phyloP scores from a whole-genome alignment of 2,113 vertebrate species.

The Anguilla japonica region DNA sequence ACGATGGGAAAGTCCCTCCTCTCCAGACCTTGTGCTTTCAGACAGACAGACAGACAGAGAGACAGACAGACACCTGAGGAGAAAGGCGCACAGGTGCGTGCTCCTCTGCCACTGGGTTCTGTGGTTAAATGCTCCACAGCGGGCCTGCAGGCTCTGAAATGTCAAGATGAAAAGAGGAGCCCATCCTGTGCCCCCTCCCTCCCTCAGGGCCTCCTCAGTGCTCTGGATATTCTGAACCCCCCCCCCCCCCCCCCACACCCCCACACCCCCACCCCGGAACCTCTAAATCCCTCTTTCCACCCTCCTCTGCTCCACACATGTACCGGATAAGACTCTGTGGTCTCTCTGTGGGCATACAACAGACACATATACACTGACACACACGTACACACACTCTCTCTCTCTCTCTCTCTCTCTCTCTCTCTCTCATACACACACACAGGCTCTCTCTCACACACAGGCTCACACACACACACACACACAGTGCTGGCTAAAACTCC shows the following conservation, averaged over 20 bases:
- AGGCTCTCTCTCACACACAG: neutral
- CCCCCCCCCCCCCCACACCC: neutral
- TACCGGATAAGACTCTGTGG: neutral
- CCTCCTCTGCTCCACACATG: neutral
- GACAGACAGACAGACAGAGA: neutral
- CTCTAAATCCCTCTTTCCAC: neutral
- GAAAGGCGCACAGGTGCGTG: neutral
- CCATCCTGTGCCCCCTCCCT: neutral
- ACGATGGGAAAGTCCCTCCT: neutral
- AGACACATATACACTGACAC: neutral
- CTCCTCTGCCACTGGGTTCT: neutral
- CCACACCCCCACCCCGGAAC: neutral
- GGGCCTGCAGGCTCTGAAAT: neutral
- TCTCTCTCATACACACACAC: neutral
- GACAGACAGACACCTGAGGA: neutral
- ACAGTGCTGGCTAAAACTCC: slow-evolving; percentile 2
- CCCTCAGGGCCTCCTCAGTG: neutral
- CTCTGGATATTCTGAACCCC: neutral
- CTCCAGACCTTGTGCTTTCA: neutral
- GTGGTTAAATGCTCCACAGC: slow-evolving; percentile 1
- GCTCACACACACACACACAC: neutral
- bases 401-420: neutral
- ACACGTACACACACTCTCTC: neutral
- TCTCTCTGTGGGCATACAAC: slow-evolving; percentile 3
- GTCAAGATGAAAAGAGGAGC: slow-evolving; percentile 1